phyloP scores from a whole-genome alignment of 2,113 vertebrate species.

The Micronycteris hirsuta region DNA sequence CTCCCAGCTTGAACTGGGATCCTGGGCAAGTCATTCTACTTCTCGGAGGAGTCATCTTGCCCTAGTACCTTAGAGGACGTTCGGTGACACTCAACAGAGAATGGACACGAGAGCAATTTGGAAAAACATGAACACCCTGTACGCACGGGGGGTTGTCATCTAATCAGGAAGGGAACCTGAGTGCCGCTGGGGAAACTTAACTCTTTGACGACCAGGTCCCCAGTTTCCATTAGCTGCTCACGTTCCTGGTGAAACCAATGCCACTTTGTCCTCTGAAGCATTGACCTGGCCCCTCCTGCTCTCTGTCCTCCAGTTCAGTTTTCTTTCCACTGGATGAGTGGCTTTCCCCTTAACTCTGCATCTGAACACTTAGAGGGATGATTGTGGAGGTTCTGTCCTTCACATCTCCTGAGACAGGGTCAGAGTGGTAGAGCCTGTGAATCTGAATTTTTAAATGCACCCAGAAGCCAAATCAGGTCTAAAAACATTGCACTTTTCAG shows the following conservation, averaged over 20 bases:
- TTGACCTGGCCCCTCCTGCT: not conserved
- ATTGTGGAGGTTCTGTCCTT: not conserved
- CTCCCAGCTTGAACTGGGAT: not conserved
- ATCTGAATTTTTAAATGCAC: not conserved
- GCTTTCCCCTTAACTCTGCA: not conserved
- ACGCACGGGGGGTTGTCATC: not conserved
- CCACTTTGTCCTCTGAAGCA: not conserved
- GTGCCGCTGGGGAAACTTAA: conserved; percentile 23
- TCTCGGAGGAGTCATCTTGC: not conserved
- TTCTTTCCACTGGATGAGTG: conserved; percentile 1
- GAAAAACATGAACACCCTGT: not conserved
- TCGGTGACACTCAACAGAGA: not conserved
- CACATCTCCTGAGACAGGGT: not conserved
- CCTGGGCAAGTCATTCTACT: not conserved
- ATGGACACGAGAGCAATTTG: not conserved
- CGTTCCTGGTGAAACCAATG: conserved; percentile 39
- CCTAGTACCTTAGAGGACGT: not conserved
- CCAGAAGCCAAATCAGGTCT: not conserved
- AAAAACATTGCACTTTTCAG: not conserved
- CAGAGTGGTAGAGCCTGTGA: not conserved
- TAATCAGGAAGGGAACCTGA: conserved; percentile 36
- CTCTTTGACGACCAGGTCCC: not conserved
- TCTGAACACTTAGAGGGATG: not conserved
- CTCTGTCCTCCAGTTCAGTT: not conserved
- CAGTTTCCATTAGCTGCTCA: conserved; percentile 45